Evolutionary conservation across 2,113 vertebrate genomes (phyloP), one percentile per base, ranked within the genome.

Genomic region (Tetraodon nigroviridis): DNA sequence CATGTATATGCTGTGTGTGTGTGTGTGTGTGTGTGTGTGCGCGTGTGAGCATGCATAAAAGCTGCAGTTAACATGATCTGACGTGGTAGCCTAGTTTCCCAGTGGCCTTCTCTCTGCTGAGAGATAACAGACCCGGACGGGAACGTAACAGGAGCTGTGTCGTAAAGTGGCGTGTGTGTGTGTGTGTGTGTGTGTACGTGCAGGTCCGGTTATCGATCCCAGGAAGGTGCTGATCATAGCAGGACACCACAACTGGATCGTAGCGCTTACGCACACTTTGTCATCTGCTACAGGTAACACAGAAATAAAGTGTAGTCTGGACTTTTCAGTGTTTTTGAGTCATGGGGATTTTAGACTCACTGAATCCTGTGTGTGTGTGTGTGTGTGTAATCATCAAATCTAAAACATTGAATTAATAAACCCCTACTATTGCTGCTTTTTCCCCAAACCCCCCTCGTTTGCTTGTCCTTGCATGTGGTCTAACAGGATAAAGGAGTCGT

Each of bases 191-290:
- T 65, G 15, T 59, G n/a, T 73, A 50, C 73, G 68, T 65, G 48
- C 70, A 96, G 97, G 93, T 46, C 90, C 93, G 67, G 90, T 92
- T 44, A 93, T 97, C 77, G 95, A 98, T 69, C 95, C 97, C 16
- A 91, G 95, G 49, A 98, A 98, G 77, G 97, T 99, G 76, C 78
- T 99, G 1, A 98, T 98, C 58, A 92, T 99, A 32, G 92, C 95
- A 22, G 97, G 97, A 59, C 97, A 99, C 77, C 95, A 99, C 85
- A 99, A 98, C 71, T 99, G 97, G 97, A 99, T 99, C 64, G 97
- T 98, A 51, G 94, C 93, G 95, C 97, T 0, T 99, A 98, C 64
- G 96, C 95, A 4, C 95, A 99, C 82, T 98, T 94, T 73, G 96
- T 95, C 67, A 97, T 99, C 81, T 99, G 97, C 79, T 99, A 99